phyloP scores from a whole-genome alignment of 2,888 invertebrate species.

The Drosophila testacea region DNA sequence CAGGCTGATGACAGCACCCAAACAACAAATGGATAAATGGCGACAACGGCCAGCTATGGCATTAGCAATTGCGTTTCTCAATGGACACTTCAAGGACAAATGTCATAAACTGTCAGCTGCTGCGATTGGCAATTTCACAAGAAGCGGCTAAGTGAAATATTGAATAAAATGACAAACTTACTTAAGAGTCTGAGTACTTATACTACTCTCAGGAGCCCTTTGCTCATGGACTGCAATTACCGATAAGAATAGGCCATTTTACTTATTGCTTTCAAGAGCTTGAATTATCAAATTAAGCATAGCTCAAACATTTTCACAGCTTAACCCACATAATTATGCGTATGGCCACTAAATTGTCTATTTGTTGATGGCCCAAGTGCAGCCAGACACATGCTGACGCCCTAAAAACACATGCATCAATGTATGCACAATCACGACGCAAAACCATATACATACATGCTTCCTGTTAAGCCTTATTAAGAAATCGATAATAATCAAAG shows the following conservation, averaged over 20 bases:
- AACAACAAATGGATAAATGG: slow-evolving; percentile 8
- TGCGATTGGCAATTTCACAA: slow-evolving; percentile 20
- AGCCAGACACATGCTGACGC: background rate
- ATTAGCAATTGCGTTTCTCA: slow-evolving; percentile 15
- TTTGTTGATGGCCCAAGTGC: slow-evolving; percentile 38
- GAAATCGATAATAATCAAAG: slow-evolving; percentile 68
- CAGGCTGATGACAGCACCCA: slow-evolving; percentile 39
- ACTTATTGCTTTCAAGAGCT: background rate
- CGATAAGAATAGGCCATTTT: background rate
- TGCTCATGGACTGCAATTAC: background rate
- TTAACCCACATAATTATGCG: slow-evolving; percentile 53
- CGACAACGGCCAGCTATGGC: background rate
- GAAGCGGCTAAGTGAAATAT: slow-evolving; percentile 38
- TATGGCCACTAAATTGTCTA: slow-evolving; percentile 39
- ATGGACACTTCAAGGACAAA: slow-evolving; percentile 37
- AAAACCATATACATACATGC: background rate
- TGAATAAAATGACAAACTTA: slow-evolving; percentile 23
- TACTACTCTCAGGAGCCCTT: background rate
- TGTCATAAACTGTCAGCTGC: slow-evolving; percentile 25
- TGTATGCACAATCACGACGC: background rate
- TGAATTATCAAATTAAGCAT: background rate
- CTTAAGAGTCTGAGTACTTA: slow-evolving; percentile 1
- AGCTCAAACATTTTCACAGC: slow-evolving; percentile 22
- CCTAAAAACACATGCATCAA: slow-evolving; percentile 5
- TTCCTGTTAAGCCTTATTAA: slow-evolving; percentile 46